Base-by-base conservation (phyloP, 2,888 invertebrate species). In the Mythimna albipuncta region DNA sequence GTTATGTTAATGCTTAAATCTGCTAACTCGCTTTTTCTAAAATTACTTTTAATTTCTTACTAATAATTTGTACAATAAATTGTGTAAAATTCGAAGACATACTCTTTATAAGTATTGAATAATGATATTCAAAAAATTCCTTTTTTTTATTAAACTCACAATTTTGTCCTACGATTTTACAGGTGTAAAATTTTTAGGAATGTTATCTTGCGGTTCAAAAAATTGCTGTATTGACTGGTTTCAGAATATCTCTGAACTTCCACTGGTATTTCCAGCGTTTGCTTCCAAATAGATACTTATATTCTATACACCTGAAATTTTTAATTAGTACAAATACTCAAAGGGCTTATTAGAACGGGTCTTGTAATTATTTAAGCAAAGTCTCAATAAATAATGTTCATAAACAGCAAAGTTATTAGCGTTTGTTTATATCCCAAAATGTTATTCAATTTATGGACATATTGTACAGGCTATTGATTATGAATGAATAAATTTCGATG, bases 11-110 rank as follows among this genome's bases (percentile, higher is more conserved):
- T 32, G 76, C 81, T 75, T 77, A 52, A 26, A 57, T 21, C 38
- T 47, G 75, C 62, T 75, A 81, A 81, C 64, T 58, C 13, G 76
- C 64, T 78, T 65, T n/a, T 55, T 47, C 13, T 52, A 76, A 74
- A 59, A 21, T 11, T 61, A 47, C 2, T 64, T 54, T 32, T 57
- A 44, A 32, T 4, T 47, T 41, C 47, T 75, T 41, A 63, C 44
- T 64, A 64, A 71, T 32, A 47, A 11, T 19, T 57, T 75, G 54
- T 74, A 75, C 13, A 55, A 69, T 11, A 19, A 63, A 35, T 26
- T 71, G 26, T 71, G 19, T 79, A 54, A 41, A 59, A 63, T 38
- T 2, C 0, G 47, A 44, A 59, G 19, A 50, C 11, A 62, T 77
- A 75, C 19, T 63, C n/a, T 70, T 54, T 52, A 9, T 35, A 41